Percentiles rank a stretch among this genome's conserved stretches.
phyloP scores from a whole-genome alignment of 2,888 invertebrate species.

The Sinohyriopsis cumingii region DNA sequence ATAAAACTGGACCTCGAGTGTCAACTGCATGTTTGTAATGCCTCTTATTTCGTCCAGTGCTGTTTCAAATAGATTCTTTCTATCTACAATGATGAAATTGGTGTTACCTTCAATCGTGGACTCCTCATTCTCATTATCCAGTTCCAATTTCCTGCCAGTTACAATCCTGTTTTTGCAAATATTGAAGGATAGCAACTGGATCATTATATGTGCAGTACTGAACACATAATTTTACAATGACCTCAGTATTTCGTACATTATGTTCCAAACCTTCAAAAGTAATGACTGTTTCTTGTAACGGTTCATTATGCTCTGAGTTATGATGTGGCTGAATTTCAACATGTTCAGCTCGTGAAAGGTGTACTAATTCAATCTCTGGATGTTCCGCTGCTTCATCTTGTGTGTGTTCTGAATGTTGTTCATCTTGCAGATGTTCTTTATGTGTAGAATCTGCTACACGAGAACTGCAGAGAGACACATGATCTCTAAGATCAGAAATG shows the following conservation, averaged over 20 bases:
- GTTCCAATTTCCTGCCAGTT: constrained; percentile 15
- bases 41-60: constrained; percentile 16
- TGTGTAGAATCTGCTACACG: not conserved
- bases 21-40: not conserved
- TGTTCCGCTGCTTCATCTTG: no score
- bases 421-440: no score
- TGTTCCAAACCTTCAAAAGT: no score
- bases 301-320: constrained; percentile 1
- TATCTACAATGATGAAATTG: constrained; percentile 22
- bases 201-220: no score
- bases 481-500: constrained; percentile 9
- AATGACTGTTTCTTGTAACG: no score
- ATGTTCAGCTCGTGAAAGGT: not conserved
- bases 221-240: no score
- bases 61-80: constrained; percentile 13
- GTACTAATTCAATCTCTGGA: no score
- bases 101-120: constrained; percentile 14
- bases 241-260: no score
- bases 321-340: not conserved
- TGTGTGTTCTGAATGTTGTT: no score
- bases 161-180: constrained; percentile 16
- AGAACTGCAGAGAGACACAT: constrained; percentile 6
- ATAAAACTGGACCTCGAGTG: constrained; percentile 22
- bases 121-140: constrained; percentile 3
- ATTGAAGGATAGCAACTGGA: not conserved